Evolutionary conservation across 1,140 invertebrate species (phyloP), one percentile per base, ranked within the genome.

Genomic region (Saxidomus purpurata): DNA sequence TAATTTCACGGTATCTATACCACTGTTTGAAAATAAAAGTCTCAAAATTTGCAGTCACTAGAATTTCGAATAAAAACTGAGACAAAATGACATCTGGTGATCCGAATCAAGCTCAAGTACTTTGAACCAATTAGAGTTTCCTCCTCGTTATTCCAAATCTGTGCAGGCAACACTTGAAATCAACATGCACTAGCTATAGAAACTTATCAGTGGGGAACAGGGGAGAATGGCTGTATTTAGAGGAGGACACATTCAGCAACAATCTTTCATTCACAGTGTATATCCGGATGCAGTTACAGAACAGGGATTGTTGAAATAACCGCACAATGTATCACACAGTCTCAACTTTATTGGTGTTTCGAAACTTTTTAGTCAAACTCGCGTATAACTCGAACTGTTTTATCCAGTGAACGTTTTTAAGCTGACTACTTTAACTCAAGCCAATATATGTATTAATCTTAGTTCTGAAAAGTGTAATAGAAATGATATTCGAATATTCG

Each of bases 101-200:
- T 47, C 47, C 2, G 55, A 52, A 25, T 79, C 31, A 79, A 34
- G 4, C 36, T 52, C 47, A 47, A 79, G 76, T 79, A 52, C 31
- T 55, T 36, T 55, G 47, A 34, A 34, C 76, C 76, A 79, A 79
- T 79, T 79, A 79, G 49, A n/a, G 55, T 36, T 55, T 79, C 40
- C 76, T 47, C 15, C 31, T 79, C 9, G 34, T 79, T 31, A 79
- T 79, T 55, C 49, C 47, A 79, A 79, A 79, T 79, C 47, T 31
- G 40, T 36, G 17, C 19, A 59, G 47, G 17, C 43, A 49, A 52
- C 76, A 79, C 76, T 79, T 55, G 76, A 79, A 43, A 79, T 11
- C 2, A 52, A 38, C 49, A 55, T 55, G 76, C 49, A 79, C 28
- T 6, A 38, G 47, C 28, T 59, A 59, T 15, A 71, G 15, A 34